phyloP scores from a whole-genome alignment of 2,888 invertebrate species.

The Microchrysa polita region DNA sequence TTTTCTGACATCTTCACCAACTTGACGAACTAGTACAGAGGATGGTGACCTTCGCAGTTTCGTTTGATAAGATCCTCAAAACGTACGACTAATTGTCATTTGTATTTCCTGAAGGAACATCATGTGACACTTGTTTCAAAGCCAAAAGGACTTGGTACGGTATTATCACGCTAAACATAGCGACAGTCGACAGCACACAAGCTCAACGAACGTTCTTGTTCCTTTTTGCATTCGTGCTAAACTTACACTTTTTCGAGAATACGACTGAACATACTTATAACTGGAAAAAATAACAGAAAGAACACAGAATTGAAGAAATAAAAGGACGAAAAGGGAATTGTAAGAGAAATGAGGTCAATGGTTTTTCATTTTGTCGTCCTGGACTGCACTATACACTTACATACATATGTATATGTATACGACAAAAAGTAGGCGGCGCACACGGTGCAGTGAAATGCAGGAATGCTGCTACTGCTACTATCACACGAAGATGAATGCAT shows the following conservation, averaged over 20 bases:
- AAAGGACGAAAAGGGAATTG: slow-evolving; percentile 35
- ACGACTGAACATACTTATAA: slow-evolving; percentile 14
- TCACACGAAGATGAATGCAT: slow-evolving; percentile 32
- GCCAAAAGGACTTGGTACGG: slow-evolving; percentile 18
- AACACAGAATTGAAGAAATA: slow-evolving; percentile 7
- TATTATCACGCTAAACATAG: slow-evolving; percentile 27
- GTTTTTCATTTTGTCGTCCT: slow-evolving; percentile 38
- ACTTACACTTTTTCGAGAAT: slow-evolving; percentile 22
- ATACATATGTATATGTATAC: too few relatives aligned
- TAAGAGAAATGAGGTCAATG: slow-evolving; percentile 36
- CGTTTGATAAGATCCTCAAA: slow-evolving; percentile 24
- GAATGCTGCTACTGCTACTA: slow-evolving; percentile 37
- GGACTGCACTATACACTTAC: too few relatives aligned
- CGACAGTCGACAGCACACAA: slow-evolving; percentile 6
- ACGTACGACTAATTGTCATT: slow-evolving; percentile 42
- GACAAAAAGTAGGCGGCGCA: not conserved
- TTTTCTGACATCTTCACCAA: not conserved
- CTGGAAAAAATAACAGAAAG: slow-evolving; percentile 4
- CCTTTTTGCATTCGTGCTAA: slow-evolving; percentile 13
- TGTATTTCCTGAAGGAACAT: slow-evolving; percentile 39
- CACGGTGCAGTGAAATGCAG: not conserved
- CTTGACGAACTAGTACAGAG: slow-evolving; percentile 7
- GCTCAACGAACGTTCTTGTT: too few relatives aligned
- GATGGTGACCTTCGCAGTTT: slow-evolving; percentile 18
- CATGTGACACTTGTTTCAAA: slow-evolving; percentile 41